Base-by-base conservation (phyloP, 2,113 vertebrate species). In the Sphyrna mokarran region DNA sequence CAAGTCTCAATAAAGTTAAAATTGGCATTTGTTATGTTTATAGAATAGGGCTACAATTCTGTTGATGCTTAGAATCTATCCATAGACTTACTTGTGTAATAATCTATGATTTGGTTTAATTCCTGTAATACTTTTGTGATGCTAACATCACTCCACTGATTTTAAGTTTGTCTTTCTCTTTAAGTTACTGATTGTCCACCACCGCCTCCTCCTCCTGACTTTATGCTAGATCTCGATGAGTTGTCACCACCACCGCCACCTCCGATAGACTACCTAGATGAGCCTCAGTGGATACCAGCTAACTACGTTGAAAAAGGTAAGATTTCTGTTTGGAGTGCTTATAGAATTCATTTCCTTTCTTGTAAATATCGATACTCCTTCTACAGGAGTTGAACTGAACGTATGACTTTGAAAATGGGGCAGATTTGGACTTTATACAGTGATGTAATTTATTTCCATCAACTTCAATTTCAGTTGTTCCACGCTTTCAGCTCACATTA, bases 281-380 rank as follows among this genome's bases (percentile, higher is more conserved):
- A 72, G 3, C 20, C 37, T 48, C 68, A 26, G 9, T 72, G 43
- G 68, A 48, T 20, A 33, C 68, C 94, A 26, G 8, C 68, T 18
- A 72, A 95, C 69, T 95, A 95, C 94, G 76, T 95, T n/a, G 94
- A 95, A 66, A 95, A 95, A 95, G 94, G 94, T 43, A 43, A 40
- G 43, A 40, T 0, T 76, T 95, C 29, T 33, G 40, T 72, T 95
- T 83, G 40, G 14, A 33, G 40, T 72, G 54, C 70, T 54, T 48
- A 43, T 70, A 37, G 40, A 95, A 33, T 48, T 37, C 8, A 23
- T 87, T 87, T 16, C 26, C 54, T 63, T 90, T 87, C 7, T 90
- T 86, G 2, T 33, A 33, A 33, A 61, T 1, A 5, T 33, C 66
- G 58, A 91, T 37, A 63, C 18, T 66, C 8, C n/a, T 93, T 72